Evolutionary conservation across 2,797 vertebrate genomes (phyloP).

Genomic region (Pipistrellus kuhlii): DNA sequence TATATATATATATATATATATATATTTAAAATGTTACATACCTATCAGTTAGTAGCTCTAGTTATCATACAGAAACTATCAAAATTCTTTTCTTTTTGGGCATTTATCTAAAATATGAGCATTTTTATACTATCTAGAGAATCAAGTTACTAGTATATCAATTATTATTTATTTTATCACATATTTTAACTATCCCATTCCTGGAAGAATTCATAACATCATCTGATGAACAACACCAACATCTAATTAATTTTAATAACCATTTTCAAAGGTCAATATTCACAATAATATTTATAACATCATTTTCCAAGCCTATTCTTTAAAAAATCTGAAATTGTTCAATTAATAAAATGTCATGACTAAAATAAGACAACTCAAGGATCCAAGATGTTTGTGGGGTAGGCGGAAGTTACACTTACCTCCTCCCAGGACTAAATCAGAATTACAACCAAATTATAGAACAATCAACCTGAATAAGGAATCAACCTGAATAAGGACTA

Average conservation of each 20-base stretch:
- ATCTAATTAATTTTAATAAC: conserved; percentile 68
- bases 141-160: neutral
- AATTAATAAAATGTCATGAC: conserved; percentile 44
- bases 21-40: neutral
- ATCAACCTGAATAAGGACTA: too few species aligned
- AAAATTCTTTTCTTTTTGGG: conserved; percentile 48
- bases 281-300: conserved; percentile 14
- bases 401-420: neutral
- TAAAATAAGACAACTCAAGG: conserved; percentile 53
- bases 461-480: neutral
- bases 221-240: conserved; percentile 21
- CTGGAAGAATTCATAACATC: conserved; percentile 50
- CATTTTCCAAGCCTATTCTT: conserved; percentile 35
- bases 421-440: neutral
- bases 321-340: neutral
- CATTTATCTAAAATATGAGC: conserved; percentile 41
- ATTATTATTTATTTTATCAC: conserved; percentile 41
- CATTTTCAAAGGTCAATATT: conserved; percentile 17
- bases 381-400: neutral
- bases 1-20: too few species aligned
- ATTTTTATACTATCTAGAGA: conserved; percentile 4
- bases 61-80: neutral
- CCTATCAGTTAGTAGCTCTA: conserved; percentile 1
- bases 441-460: neutral
- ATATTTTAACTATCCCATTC: conserved; percentile 48